Conservation (phyloP, 2,113 vertebrate species). For the Albula glossodonta region DNA sequence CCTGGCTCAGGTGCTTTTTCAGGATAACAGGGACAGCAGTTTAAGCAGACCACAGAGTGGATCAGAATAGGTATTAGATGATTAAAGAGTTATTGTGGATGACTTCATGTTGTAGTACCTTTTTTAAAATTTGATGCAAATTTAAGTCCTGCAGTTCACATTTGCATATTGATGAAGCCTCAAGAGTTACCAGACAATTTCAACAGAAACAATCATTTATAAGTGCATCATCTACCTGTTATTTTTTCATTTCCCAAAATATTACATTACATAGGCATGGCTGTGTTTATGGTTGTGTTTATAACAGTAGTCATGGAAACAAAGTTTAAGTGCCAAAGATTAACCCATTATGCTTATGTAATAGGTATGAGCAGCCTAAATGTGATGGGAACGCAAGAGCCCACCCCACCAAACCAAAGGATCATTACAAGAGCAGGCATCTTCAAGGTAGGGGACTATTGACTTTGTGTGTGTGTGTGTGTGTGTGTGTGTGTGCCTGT, state of each 20-base stretch:
- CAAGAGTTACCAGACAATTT: no score
- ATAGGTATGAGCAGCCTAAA: conserved; percentile 94
- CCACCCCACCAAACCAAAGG: conserved; percentile 83
- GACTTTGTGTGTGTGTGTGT: conserved; percentile 2
- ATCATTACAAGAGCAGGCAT: conserved; percentile 84
- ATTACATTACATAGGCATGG: no score
- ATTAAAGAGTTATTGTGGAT: not conserved
- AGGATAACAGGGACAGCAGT: not conserved
- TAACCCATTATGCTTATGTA: not conserved
- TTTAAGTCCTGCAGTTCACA: no score
- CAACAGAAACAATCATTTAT: no score
- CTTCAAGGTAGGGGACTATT: conserved; percentile 80
- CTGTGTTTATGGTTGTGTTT: no score
- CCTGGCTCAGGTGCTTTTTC: conserved; percentile 25
- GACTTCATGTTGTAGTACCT: not conserved
- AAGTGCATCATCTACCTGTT: no score
- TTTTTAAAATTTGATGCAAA: no score
- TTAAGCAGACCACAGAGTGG: not conserved
- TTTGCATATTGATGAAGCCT: no score
- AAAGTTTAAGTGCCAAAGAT: no score
- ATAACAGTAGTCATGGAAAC: no score
- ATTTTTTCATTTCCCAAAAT: no score
- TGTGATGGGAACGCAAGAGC: conserved; percentile 89
- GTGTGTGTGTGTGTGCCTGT: not conserved
- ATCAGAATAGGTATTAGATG: not conserved